Evolutionary conservation across 2,888 invertebrate genomes (phyloP).

Genomic region (Andrena haemorrhoa): DNA sequence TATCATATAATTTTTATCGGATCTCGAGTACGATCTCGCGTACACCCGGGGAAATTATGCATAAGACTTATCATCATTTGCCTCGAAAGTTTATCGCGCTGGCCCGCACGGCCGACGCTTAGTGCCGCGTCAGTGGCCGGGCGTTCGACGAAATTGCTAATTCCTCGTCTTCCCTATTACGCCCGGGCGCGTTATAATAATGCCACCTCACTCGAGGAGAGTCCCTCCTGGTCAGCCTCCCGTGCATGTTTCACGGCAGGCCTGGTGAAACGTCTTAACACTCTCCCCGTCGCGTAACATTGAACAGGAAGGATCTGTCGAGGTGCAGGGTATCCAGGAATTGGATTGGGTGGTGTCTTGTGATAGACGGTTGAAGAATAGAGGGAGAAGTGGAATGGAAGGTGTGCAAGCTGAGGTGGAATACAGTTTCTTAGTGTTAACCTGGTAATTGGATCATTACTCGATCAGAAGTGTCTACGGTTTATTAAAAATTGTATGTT

Average conservation of each 20-base stretch:
- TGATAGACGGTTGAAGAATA: no score
- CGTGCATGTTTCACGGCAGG: neutral
- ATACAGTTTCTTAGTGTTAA: no score
- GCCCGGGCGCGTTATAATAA: neutral
- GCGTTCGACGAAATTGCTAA: constrained; percentile 49
- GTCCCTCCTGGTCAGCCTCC: neutral
- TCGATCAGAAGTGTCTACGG: no score
- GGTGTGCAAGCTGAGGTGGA: no score
- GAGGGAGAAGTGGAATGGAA: no score
- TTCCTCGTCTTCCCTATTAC: constrained; percentile 44
- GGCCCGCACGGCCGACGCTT: neutral
- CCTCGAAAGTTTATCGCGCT: constrained; percentile 66
- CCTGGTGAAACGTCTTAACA: no score
- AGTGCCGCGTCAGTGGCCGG: neutral
- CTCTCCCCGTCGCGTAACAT: no score
- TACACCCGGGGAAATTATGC: constrained; percentile 75
- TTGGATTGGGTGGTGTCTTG: no score
- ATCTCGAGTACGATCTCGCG: constrained; percentile 79
- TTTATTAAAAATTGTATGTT: no score
- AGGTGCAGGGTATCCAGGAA: no score
- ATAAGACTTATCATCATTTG: constrained; percentile 73
- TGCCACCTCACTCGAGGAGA: neutral
- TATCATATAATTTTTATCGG: constrained; percentile 80
- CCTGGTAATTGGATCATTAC: no score
- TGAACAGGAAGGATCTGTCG: no score